phyloP scores from a whole-genome alignment of 53 echinoderm and acorn worm genomes.

The Pentamera pediparva region DNA sequence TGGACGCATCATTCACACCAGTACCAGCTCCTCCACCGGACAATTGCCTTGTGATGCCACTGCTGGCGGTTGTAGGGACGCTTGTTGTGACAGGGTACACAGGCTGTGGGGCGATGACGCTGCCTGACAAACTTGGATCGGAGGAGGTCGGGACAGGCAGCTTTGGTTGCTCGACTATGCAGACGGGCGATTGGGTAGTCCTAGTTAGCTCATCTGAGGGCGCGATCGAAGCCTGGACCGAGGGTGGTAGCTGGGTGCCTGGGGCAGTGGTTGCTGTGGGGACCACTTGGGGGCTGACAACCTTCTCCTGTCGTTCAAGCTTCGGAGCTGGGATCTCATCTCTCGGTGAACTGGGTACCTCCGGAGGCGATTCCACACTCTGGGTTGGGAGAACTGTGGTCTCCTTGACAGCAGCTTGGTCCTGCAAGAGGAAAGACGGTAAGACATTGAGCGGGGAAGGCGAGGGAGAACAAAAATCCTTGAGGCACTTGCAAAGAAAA shows the following conservation, averaged over 20 bases:
- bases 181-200: conserved; percentile 16
- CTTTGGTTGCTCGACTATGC: background rate
- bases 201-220: background rate
- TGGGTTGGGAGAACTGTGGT: background rate
- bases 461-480: background rate
- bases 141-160: background rate
- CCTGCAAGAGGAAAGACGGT: background rate
- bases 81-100: conserved; percentile 35
- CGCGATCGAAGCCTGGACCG: background rate
- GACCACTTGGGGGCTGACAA: conserved; percentile 1
- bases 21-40: conserved; percentile 2
- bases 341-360: conserved; percentile 13
- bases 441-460: background rate
- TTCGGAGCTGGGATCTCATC: background rate
- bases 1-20: background rate
- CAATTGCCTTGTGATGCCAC: background rate
- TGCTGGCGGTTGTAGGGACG: background rate
- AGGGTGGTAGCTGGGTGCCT: background rate
- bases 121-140: background rate
- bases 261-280: background rate
- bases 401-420: conserved; percentile 10
- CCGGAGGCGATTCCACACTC: background rate
- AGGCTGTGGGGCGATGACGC: conserved; percentile 47
- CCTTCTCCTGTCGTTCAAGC: conserved; percentile 12
- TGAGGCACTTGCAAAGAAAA: background rate